These are phyloP conservation scores for Cossypha caffra DNA, from an alignment of 2,797 vertebrate genomes.

Conservation along the genomic window DNA sequence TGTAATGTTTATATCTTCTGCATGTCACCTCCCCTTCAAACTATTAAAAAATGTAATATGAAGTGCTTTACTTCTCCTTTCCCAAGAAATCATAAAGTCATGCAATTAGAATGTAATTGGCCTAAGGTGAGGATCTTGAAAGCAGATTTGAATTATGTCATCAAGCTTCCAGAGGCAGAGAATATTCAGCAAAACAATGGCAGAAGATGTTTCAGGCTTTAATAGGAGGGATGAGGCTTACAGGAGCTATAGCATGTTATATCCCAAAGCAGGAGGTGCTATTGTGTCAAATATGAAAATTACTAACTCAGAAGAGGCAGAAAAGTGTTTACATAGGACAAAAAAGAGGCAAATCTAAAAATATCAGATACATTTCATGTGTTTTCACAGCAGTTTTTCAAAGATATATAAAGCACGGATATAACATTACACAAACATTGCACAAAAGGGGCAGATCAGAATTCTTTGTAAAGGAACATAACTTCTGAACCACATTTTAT, in stretches of 20 bases:
- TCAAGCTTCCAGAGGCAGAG: constrained; percentile 67
- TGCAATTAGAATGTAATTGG: constrained; percentile 68
- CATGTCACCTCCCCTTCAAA: not conserved
- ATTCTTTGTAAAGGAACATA: not conserved
- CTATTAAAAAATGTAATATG: constrained; percentile 32
- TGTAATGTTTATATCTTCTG: constrained; percentile 15
- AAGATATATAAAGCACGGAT: not conserved
- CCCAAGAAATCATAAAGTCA: constrained; percentile 48
- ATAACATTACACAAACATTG: not conserved
- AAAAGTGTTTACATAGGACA: not conserved
- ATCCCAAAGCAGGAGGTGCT: constrained; percentile 49
- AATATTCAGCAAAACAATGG: constrained; percentile 42
- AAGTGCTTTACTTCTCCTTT: constrained; percentile 45
- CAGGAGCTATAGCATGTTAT: constrained; percentile 58
- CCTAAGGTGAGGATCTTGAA: constrained; percentile 70
- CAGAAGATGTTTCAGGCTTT: constrained; percentile 55
- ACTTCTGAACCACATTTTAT: not conserved
- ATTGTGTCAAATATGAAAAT: constrained; percentile 70
- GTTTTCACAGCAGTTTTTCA: not conserved
- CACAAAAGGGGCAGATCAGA: not conserved
- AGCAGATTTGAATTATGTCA: constrained; percentile 70
- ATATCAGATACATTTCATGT: constrained; percentile 10
- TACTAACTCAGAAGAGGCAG: constrained; percentile 25
- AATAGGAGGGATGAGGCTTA: constrained; percentile 77
- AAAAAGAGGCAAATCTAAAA: not conserved